Conservation (phyloP, 2,888 invertebrate species). For the Galerucella nymphaeae region DNA sequence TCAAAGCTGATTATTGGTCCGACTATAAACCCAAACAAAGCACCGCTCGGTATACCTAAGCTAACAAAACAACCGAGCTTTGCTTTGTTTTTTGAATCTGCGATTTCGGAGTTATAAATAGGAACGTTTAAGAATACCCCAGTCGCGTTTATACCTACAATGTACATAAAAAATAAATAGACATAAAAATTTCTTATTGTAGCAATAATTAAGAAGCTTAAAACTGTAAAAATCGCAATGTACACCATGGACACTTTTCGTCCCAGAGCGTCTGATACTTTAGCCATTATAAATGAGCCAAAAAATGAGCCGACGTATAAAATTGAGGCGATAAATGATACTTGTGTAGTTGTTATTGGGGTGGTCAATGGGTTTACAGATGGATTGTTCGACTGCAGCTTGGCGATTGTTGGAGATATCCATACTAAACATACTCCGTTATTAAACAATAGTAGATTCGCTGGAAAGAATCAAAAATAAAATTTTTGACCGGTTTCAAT, state of each 20-base stretch:
- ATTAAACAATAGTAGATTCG: too few relatives aligned
- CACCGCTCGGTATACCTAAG: background rate
- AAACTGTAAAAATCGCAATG: background rate
- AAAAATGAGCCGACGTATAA: background rate
- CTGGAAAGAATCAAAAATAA: too few relatives aligned
- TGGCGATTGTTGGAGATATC: background rate
- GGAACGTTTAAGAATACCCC: background rate
- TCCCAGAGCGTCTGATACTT: background rate
- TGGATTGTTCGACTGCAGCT: background rate
- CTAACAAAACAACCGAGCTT: background rate
- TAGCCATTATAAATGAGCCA: background rate
- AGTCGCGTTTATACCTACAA: background rate
- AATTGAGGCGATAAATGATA: background rate
- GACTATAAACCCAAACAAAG: background rate
- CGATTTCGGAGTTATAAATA: background rate
- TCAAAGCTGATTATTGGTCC: constrained; percentile 1
- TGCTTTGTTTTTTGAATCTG: constrained; percentile 2
- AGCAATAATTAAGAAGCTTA: background rate
- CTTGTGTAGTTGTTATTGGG: background rate
- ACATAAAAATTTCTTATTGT: background rate
- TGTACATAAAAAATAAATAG: background rate
- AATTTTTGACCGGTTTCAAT: too few relatives aligned
- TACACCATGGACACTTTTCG: background rate
- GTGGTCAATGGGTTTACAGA: background rate
- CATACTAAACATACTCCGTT: background rate